phyloP scores from a whole-genome alignment of 2,113 vertebrate species.

The Malurus elegans region DNA sequence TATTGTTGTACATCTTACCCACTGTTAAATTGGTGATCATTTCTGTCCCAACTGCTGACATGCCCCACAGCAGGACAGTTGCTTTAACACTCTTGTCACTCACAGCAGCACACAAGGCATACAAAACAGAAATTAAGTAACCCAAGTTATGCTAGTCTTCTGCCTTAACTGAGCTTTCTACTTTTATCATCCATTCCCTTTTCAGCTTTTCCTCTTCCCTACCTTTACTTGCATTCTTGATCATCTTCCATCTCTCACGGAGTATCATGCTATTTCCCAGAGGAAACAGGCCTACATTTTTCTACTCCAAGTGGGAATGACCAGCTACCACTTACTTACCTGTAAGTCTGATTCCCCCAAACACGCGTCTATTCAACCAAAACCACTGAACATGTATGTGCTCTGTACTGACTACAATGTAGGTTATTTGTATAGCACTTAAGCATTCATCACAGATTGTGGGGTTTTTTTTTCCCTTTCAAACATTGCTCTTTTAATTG shows the following conservation, averaged over 20 bases:
- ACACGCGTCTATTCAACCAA: not conserved
- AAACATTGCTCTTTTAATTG: not conserved
- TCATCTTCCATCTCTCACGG: not conserved
- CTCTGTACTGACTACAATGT: not conserved
- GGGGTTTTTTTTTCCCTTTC: not conserved
- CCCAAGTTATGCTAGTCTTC: not conserved
- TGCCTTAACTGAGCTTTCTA: not conserved
- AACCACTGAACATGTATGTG: rapidly evolving
- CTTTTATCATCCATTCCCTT: not conserved
- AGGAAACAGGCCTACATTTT: not conserved
- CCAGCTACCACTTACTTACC: not conserved
- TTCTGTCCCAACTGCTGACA: slow-evolving; percentile 30
- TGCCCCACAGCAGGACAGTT: slow-evolving; percentile 35
- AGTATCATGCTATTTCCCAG: not conserved
- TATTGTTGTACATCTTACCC: slow-evolving; percentile 30
- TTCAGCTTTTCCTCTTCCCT: not conserved
- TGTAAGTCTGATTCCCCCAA: not conserved
- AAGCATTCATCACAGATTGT: not conserved
- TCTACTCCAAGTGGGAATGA: not conserved
- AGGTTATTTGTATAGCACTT: not conserved
- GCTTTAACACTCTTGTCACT: slow-evolving; percentile 8
- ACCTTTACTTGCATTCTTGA: not conserved
- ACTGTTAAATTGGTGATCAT: slow-evolving; percentile 25
- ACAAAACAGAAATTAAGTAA: slow-evolving; percentile 11
- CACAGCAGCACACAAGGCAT: not conserved